phyloP scores from a whole-genome alignment of 23 tunicate genomes.

The Ascidia mentula region DNA sequence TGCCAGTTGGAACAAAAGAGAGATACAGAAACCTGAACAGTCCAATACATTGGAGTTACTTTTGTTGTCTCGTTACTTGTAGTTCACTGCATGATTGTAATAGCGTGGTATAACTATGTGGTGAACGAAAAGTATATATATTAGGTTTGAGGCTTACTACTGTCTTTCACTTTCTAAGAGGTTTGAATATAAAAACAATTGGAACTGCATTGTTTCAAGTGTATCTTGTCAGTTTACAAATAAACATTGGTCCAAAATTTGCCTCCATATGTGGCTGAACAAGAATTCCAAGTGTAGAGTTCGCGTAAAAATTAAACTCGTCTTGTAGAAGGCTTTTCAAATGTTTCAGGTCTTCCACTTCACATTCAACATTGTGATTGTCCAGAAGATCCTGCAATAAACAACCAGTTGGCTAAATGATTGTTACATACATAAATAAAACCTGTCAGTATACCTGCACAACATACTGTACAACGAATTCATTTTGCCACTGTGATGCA shows the following conservation, averaged over 20 bases:
- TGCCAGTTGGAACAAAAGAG: conserved; percentile 19
- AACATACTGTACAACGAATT: conserved; percentile 68
- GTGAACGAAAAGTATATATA: too few relatives aligned
- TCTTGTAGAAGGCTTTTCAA: conserved; percentile 46
- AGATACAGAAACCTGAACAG: not conserved
- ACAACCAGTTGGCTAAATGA: not conserved
- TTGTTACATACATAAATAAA: not conserved
- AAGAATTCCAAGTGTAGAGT: conserved; percentile 34
- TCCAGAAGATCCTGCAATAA: conserved; percentile 23
- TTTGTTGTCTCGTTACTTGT: too few relatives aligned
- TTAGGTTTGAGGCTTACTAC: too few relatives aligned
- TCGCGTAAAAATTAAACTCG: conserved; percentile 45
- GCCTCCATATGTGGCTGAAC: conserved; percentile 51
- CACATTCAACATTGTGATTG: conserved; percentile 42
- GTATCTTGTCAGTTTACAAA: conserved; percentile 46
- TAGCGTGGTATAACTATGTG: too few relatives aligned
- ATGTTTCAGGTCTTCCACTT: conserved; percentile 46
- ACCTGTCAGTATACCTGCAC: conserved; percentile 41
- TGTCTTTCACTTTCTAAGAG: too few relatives aligned
- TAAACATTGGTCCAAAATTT: conserved; percentile 69
- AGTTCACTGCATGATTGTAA: too few relatives aligned
- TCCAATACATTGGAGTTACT: too few relatives aligned
- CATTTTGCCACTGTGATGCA: conserved; percentile 67
- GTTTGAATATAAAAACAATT: too few relatives aligned
- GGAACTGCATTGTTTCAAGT: too few relatives aligned